Conservation (phyloP, 2,113 vertebrate genomes). For the Perccottus glenii region DNA sequence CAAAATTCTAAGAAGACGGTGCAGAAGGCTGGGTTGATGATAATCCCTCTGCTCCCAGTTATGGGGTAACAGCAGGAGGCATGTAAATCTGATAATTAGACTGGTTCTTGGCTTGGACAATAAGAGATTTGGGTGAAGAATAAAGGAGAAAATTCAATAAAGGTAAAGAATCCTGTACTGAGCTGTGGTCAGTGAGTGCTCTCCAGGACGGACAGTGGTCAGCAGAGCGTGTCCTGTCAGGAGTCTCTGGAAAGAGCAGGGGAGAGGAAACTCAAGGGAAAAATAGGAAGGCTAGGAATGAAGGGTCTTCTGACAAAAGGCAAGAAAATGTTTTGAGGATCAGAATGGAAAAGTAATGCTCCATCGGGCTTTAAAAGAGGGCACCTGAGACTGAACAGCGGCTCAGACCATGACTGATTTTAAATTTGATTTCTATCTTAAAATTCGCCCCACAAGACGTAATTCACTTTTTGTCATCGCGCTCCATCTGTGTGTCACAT, state of each 20-base stretch:
- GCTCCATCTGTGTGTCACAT: no score
- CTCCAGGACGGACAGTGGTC: slow-evolving; percentile 37
- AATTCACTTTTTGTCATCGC: no score
- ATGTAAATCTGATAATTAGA: slow-evolving; percentile 32
- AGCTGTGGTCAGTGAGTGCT: slow-evolving; percentile 31
- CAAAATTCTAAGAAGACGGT: neutral
- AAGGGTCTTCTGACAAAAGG: neutral
- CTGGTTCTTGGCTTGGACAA: neutral
- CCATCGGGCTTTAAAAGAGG: neutral
- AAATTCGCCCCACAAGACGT: no score
- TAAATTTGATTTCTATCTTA: no score
- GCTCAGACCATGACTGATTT: no score
- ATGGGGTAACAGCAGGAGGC: slow-evolving; percentile 42
- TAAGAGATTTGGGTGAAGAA: slow-evolving; percentile 17
- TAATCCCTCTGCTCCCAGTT: slow-evolving; percentile 38
- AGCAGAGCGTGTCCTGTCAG: slow-evolving; percentile 52
- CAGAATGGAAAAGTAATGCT: slow-evolving; percentile 15
- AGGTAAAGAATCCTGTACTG: slow-evolving; percentile 20
- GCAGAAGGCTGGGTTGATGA: slow-evolving; percentile 42
- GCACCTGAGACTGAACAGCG: neutral
- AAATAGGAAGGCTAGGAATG: slow-evolving; percentile 1
- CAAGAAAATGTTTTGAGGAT: slow-evolving; percentile 11
- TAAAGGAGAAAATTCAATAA: slow-evolving; percentile 13
- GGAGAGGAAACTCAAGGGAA: slow-evolving; percentile 13
- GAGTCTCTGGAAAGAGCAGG: slow-evolving; percentile 45